Percentiles rank a stretch among this genome's conserved stretches.
Conservation (phyloP, 2,888 invertebrate genomes). For the Saturnia pavonia region DNA sequence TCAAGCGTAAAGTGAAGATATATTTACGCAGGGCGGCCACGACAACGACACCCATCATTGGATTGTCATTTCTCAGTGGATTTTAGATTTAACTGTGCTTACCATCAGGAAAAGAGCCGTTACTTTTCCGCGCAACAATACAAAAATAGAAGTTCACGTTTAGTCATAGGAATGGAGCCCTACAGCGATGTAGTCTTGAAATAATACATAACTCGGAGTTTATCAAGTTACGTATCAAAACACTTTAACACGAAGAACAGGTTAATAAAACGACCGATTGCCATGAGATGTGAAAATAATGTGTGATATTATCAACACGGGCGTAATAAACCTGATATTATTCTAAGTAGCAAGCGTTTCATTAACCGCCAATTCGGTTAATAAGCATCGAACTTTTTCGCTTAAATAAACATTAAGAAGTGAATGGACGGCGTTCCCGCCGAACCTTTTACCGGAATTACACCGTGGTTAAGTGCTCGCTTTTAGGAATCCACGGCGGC, state of each 20-base stretch:
- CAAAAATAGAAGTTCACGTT: too few relatives aligned
- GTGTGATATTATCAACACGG: slow-evolving; percentile 63
- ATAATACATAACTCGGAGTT: slow-evolving; percentile 52
- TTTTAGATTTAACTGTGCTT: too few relatives aligned
- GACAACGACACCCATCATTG: too few relatives aligned
- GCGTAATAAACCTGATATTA: slow-evolving; percentile 47
- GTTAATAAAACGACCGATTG: slow-evolving; percentile 59
- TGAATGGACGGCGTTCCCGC: slow-evolving; percentile 60
- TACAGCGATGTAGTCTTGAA: slow-evolving; percentile 37
- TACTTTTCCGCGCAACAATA: too few relatives aligned
- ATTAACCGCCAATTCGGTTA: slow-evolving; percentile 72
- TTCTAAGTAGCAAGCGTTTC: slow-evolving; percentile 62
- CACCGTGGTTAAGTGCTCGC: slow-evolving; percentile 66
- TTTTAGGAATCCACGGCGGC: slow-evolving; percentile 50
- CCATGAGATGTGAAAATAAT: slow-evolving; percentile 71
- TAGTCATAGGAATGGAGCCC: slow-evolving; percentile 25
- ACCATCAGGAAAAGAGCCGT: too few relatives aligned
- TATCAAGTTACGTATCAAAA: slow-evolving; percentile 57
- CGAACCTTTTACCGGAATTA: slow-evolving; percentile 75
- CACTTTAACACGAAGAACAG: slow-evolving; percentile 63
- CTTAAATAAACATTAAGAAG: slow-evolving; percentile 77
- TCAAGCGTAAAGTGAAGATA: too few relatives aligned
- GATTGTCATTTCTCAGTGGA: too few relatives aligned
- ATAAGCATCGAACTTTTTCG: slow-evolving; percentile 74
- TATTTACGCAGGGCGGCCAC: too few relatives aligned